These are phyloP conservation scores for Pempheris klunzingeri DNA, from an alignment of 2,797 vertebrate genomes.

Conservation along the genomic window DNA sequence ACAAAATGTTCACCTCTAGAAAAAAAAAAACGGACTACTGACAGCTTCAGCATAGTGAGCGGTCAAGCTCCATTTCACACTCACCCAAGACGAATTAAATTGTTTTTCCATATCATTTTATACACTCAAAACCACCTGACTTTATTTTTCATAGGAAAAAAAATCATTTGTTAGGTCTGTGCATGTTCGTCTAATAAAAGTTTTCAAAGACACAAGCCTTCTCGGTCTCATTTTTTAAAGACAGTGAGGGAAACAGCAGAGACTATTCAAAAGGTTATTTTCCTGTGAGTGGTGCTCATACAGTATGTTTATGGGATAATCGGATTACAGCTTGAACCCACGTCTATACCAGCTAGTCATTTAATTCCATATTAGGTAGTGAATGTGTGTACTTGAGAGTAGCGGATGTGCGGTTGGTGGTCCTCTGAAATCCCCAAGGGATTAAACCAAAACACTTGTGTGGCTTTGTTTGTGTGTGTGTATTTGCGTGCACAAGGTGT, in stretches of 20 bases:
- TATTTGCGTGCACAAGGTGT: background rate
- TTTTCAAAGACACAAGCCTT: constrained; percentile 40
- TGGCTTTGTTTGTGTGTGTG: constrained; percentile 10
- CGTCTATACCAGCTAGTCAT: constrained; percentile 3
- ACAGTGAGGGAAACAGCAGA: background rate
- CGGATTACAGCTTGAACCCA: constrained; percentile 20
- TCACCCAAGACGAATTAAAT: constrained; percentile 34
- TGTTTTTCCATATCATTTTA: constrained; percentile 42
- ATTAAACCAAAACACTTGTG: constrained; percentile 24
- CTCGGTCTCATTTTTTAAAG: background rate
- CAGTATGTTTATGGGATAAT: constrained; percentile 11
- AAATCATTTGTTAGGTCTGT: constrained; percentile 32
- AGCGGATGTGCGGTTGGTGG: constrained; percentile 13
- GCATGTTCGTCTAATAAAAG: constrained; percentile 68
- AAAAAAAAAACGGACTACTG: constrained; percentile 15
- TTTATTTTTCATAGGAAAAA: constrained; percentile 24
- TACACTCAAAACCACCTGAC: constrained; percentile 37
- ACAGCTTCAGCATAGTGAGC: constrained; percentile 11
- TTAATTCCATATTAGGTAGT: constrained; percentile 54
- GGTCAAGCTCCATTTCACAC: constrained; percentile 10
- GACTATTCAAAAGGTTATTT: background rate
- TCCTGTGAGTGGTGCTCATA: background rate
- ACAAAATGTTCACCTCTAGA: constrained; percentile 12
- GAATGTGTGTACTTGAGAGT: constrained; percentile 34
- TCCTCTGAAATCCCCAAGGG: constrained; percentile 40